Evolutionary conservation across 1,140 invertebrate species (phyloP).

Genomic region (Telenomus remus): DNA sequence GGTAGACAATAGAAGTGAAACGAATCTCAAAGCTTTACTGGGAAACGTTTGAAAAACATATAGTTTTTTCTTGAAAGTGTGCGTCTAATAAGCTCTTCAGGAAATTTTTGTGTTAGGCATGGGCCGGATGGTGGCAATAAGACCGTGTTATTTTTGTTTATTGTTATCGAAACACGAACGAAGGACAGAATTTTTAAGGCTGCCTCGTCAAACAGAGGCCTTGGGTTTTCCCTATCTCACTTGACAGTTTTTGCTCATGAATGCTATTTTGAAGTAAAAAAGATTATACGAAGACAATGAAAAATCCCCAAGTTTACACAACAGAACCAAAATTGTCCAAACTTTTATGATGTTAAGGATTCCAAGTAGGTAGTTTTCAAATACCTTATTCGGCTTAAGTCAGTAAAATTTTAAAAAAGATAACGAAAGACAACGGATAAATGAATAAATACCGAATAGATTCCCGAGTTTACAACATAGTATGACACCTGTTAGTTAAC

Average conservation of each 20-base stretch:
- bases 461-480: no score
- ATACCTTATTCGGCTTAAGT: no score
- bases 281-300: no score
- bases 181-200: slow-evolving; percentile 11
- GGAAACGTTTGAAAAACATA: slow-evolving; percentile 21
- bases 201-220: slow-evolving; percentile 21
- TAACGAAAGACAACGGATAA: no score
- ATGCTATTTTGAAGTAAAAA: no score
- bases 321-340: no score
- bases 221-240: slow-evolving; percentile 21
- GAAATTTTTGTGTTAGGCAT: slow-evolving; percentile 15
- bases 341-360: no score
- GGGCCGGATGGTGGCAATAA: slow-evolving; percentile 42
- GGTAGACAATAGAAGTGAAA: no score
- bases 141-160: slow-evolving; percentile 31
- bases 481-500: no score
- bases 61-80: slow-evolving; percentile 25
- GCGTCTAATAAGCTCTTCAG: slow-evolving; percentile 46
- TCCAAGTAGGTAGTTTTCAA: no score
- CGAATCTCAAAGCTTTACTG: slow-evolving; percentile 6
- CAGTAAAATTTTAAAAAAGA: no score
- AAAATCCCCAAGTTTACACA: background rate
- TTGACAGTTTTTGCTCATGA: background rate
- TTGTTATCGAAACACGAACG: slow-evolving; percentile 20
- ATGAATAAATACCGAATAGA: no score